Evolutionary conservation across 2,797 vertebrate species (phyloP).

Genomic region (Potorous gilbertii): DNA sequence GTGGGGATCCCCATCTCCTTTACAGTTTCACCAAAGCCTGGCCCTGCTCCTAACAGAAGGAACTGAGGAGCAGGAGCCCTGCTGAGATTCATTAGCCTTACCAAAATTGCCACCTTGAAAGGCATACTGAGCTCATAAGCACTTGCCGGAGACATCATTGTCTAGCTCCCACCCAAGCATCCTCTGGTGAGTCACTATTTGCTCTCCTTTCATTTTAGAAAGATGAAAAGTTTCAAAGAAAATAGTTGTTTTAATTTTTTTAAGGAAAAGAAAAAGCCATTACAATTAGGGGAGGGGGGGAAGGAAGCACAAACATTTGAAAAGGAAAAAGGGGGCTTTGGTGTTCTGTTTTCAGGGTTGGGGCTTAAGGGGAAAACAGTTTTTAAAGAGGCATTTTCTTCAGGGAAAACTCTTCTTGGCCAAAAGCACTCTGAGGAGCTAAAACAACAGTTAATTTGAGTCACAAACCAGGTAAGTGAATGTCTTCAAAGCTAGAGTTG

Average conservation of each 20-base stretch:
- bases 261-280: background rate
- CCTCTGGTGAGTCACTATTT: conserved; percentile 34
- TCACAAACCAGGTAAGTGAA: conserved; percentile 70
- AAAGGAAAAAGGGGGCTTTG: background rate
- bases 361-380: conserved; percentile 11
- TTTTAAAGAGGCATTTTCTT: conserved; percentile 56
- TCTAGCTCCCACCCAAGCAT: background rate
- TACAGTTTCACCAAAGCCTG: background rate
- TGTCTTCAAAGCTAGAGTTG: conserved; percentile 68
- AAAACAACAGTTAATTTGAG: conserved; percentile 64
- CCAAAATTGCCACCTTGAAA: conserved; percentile 67
- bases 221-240: conserved; percentile 59
- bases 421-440: conserved; percentile 70
- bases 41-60: background rate
- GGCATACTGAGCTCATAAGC: conserved; percentile 60
- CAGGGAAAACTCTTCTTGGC: conserved; percentile 39
- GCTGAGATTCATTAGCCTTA: conserved; percentile 55
- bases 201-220: conserved; percentile 57
- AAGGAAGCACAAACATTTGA: background rate
- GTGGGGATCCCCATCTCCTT: background rate
- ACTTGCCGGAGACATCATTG: conserved; percentile 25
- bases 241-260: conserved; percentile 3
- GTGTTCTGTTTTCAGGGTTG: background rate
- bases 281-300: background rate
- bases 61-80: background rate